Evolutionary conservation across 2,113 vertebrate species (phyloP).

Genomic region (Prunella himalayana): DNA sequence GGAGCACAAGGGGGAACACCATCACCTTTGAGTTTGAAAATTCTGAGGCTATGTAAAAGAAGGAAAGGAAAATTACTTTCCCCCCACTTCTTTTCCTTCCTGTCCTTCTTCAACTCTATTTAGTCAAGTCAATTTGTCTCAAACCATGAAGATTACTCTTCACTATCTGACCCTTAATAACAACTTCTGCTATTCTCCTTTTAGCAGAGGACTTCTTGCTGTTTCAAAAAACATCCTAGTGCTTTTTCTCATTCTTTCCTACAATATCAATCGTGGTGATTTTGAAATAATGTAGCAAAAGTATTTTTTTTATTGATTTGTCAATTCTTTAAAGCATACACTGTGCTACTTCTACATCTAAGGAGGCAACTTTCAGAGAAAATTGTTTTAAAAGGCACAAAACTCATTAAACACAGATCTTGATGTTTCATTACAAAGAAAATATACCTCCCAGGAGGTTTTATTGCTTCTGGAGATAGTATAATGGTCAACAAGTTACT

Average conservation of each 20-base stretch:
- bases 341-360: not conserved
- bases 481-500: not conserved
- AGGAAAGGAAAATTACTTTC: not conserved
- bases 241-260: not conserved
- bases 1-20: not conserved
- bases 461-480: not conserved
- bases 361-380: not conserved
- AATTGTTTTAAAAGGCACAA: not conserved
- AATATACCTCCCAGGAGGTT: not conserved
- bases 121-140: not conserved
- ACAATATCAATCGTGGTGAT: not conserved
- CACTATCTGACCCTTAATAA: not conserved
- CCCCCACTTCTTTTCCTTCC: not conserved
- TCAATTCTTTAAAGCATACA: not conserved
- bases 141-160: not conserved
- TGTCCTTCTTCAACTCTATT: not conserved
- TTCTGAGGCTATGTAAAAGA: not conserved
- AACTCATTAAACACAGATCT: not conserved
- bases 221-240: not conserved
- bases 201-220: not conserved
- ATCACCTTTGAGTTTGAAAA: not conserved
- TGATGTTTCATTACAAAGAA: not conserved
- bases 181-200: not conserved
- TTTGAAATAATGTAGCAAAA: not conserved
- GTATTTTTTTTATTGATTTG: not conserved